phyloP scores from a whole-genome alignment of 2,113 vertebrate species.

The Pteropus alecto region DNA sequence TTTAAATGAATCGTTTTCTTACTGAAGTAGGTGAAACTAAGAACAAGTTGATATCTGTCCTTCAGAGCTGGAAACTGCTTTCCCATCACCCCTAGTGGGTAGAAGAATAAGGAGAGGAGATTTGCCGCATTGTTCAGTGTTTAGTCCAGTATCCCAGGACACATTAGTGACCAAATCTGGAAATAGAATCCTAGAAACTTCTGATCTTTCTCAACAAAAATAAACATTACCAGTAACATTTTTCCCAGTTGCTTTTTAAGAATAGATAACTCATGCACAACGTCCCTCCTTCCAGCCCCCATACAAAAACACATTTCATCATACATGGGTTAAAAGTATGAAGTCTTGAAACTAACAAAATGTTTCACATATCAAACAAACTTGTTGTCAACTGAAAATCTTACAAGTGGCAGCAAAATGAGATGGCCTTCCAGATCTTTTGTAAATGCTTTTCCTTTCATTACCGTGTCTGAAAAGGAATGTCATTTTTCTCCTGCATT shows the following conservation, averaged over 20 bases:
- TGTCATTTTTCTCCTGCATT: not conserved
- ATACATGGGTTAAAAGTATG: not conserved
- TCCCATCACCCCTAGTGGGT: rapidly evolving
- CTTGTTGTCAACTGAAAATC: not conserved
- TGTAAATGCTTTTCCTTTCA: not conserved
- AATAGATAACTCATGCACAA: not conserved
- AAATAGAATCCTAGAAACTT: not conserved
- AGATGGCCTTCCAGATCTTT: not conserved
- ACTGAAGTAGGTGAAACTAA: not conserved
- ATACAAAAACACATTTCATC: not conserved
- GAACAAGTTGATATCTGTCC: not conserved
- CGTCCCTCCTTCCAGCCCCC: not conserved
- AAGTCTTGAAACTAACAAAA: not conserved
- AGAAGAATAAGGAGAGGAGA: not conserved
- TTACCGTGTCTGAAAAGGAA: not conserved
- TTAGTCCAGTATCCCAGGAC: not conserved
- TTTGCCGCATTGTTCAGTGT: rapidly evolving
- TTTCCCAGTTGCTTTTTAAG: not conserved
- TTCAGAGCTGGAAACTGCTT: not conserved
- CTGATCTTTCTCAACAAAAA: not conserved
- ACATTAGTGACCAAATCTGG: not conserved
- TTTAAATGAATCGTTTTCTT: slow-evolving; percentile 23
- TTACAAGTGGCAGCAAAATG: not conserved
- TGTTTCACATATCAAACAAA: not conserved
- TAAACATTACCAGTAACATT: not conserved